Conservation (phyloP, 1,140 invertebrate genomes). For the Metaphire vulgaris region DNA sequence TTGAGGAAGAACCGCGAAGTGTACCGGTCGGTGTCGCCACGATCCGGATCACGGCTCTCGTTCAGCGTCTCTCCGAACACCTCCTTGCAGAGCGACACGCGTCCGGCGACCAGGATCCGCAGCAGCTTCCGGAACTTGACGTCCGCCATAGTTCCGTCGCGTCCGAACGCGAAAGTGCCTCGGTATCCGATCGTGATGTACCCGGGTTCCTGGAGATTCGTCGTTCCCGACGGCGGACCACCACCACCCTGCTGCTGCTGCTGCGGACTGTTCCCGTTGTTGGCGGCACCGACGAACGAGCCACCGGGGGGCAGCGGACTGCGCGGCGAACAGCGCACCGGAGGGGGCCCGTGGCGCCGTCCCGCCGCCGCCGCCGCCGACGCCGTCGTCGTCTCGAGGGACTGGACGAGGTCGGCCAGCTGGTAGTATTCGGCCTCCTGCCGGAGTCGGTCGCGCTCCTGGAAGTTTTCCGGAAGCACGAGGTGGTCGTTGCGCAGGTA, state of each 20-base stretch:
- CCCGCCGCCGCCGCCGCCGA: too few species aligned
- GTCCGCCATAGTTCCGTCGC: conserved; percentile 81
- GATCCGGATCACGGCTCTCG: conserved; percentile 93
- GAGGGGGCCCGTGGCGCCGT: not conserved
- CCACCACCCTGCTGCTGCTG: not conserved
- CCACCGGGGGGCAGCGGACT: not conserved
- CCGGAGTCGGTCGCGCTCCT: conserved; percentile 81
- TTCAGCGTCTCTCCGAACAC: conserved; percentile 83
- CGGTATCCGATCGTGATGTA: conserved; percentile 94
- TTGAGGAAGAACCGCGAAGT: conserved; percentile 97
- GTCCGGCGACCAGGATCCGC: conserved; percentile 90
- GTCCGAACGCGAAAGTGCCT: conserved; percentile 98
- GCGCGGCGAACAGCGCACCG: conserved; percentile 26
- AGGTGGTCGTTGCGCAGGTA: conserved; percentile 83
- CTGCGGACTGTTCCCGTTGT: not conserved
- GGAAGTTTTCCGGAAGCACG: conserved; percentile 88
- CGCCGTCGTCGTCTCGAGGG: conserved; percentile 30
- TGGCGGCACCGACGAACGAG: too few species aligned
- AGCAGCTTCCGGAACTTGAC: conserved; percentile 97
- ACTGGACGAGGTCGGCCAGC: conserved; percentile 55
- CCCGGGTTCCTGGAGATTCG: conserved; percentile 49
- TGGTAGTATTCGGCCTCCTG: conserved; percentile 83
- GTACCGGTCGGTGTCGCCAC: conserved; percentile 83
- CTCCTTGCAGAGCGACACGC: conserved; percentile 60
- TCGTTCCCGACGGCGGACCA: not conserved